Base-by-base conservation (phyloP, 2,113 vertebrate species). In the Heloderma charlesbogerti region DNA sequence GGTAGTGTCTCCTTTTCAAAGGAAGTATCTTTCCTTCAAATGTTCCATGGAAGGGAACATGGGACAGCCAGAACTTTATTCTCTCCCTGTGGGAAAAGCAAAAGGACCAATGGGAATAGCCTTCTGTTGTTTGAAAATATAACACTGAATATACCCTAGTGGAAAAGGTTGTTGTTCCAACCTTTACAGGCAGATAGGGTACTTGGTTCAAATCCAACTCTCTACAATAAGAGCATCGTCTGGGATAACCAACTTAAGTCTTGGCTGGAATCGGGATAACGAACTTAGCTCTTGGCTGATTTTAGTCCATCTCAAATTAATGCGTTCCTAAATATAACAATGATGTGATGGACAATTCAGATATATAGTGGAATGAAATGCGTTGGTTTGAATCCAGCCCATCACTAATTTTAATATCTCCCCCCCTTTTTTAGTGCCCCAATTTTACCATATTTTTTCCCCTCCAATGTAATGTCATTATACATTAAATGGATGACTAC, bases 351-450 rank as follows among this genome's bases (percentile, higher is more conserved):
- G 83, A 86, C 72, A 90, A 86, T 60, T 90, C 78, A 67, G 22
- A 82, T 89, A 27, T 18, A 86, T 57, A 89, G 5, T 27, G 77
- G 71, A 82, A 66, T 84, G 43, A 89, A 95, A 90, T 90, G 84
- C 7, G 57, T 91, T 29, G 78, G 54, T 12, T 78, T 34, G 86
- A 89, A 80, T 84, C 67, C 43, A 93, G 74, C 27, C 27, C 82
- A 15, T 88, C 54, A 93, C 90, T 86, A 92, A 93, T 77, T 77
- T 83, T 87, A 78, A 4, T 22, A n/a, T n/a, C 72, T 88, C 90
- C 4, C 48, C 54, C 22, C 1, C 34, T 31, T 89, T 91, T 89
- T 71, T 40, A 43, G 29, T 93, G n/a, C 43, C 51, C 0, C 10
- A 31, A 90, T 88, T 90, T 79, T 88, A 69, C 40, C 88, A 8